Base-by-base conservation (phyloP, 2,888 invertebrate genomes). In the Plagodis pulveraria region DNA sequence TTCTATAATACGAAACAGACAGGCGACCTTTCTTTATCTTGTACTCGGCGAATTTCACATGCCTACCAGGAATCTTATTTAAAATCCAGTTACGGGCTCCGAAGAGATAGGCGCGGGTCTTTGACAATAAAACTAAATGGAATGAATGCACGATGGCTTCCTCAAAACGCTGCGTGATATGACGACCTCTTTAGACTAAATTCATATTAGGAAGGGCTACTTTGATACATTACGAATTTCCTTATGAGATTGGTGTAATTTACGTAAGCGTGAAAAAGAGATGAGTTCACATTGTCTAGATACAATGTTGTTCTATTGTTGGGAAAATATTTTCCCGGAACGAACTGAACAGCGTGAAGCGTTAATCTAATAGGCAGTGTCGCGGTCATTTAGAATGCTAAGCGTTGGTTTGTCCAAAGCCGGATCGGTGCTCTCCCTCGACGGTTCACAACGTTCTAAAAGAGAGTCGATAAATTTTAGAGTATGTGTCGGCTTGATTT, bases 111-210 rank as follows among this genome's bases (percentile, higher is more conserved):
- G 91, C 90, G 84, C 87, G 89, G 91, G 87, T 81, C 87, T 86
- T 81, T 77, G 84, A 90, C 91, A 91, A 91, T 92, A 92, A 91
- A 92, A 92, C 91, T 89, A 91, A 92, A 91, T 92, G 90, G 90
- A 92, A 92, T 87, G 91, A 91, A 91, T 91, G 89, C 82, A 83
- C 84, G 89, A 89, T 86, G 85, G 86, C 84, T 86, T 87, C 86
- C 87, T 86, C 84, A 84, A 84, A 82, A 82, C 78, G 82, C 73
- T 64, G 81, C 83, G 72, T 78, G 87, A 88, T 89, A 91, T 88
- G 89, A 87, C 78, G 83, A 79, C 80, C 71, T 78, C 74, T 79
- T 80, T 84, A 79, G 78, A 76, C 81, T 71, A 75, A 82, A 84
- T 83, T 84, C 82, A 76, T 82, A 77, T 72, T 51, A 78, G 73